Conservation (phyloP, 2,113 vertebrate species). For the Globicephala melas region DNA sequence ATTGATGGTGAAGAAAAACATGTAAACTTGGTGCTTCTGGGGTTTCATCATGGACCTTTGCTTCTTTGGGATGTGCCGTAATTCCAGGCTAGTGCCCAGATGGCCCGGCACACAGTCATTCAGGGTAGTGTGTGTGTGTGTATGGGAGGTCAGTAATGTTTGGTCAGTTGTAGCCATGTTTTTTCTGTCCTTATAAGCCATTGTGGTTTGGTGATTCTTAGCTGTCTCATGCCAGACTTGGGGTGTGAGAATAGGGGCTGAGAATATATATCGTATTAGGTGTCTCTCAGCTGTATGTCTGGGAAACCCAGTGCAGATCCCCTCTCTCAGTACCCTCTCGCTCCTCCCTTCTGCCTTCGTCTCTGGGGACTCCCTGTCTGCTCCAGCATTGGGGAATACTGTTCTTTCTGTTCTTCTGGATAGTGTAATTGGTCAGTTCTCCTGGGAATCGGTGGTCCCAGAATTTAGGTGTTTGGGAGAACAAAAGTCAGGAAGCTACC, state of each 20-base stretch:
- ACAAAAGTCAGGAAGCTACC: not conserved
- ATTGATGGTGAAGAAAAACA: not conserved
- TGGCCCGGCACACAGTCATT: not conserved
- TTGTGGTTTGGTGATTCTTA: not conserved
- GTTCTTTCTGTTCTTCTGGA: not conserved
- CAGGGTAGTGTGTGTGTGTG: not conserved
- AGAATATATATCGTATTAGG: not conserved
- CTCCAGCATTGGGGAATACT: not conserved
- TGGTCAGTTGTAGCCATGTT: not conserved
- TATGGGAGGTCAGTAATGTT: rapidly evolving
- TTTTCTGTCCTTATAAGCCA: not conserved
- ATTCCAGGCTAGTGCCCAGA: not conserved
- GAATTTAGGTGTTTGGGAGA: not conserved
- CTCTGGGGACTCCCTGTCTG: not conserved
- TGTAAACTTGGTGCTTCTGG: not conserved
- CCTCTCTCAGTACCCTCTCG: too few species aligned
- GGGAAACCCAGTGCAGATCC: not conserved
- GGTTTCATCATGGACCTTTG: not conserved
- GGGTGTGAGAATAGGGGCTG: not conserved
- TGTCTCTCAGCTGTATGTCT: not conserved
- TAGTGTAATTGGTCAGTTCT: not conserved
- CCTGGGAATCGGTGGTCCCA: not conserved
- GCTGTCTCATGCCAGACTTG: not conserved
- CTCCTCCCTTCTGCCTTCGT: not conserved
- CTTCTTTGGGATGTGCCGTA: not conserved